Evolutionary conservation across 2,888 invertebrate genomes (phyloP), one percentile per base, ranked within the genome.

Genomic region (Caenorhabditis sinica): DNA sequence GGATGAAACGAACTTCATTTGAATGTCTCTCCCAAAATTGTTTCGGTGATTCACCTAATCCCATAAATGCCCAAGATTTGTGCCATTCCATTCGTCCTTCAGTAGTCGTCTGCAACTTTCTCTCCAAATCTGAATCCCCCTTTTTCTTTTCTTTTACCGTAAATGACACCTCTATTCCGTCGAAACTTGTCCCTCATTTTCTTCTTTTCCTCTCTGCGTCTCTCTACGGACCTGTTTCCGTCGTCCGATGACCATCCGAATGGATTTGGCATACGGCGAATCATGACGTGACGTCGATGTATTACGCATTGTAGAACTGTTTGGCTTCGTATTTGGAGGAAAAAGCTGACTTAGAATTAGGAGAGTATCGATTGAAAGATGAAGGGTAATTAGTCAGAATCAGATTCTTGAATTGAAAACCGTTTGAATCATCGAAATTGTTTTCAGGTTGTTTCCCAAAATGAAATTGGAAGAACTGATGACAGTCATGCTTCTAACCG

Each of bases 391-490:
- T 20, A 60, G 9, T n/a, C 30, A 45, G 0, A 30, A 15, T 1
- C 33, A 40, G 17, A 49, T 20, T 36, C 20, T 58, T 45, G 58
- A 13, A 8, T 6, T 40, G 36, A 6, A 23, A 36, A 11, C 40
- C 2, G 2, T 11, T n/a, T 30, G 17, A 56, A 40, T 36, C 20
- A 56, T 15, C 1, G 11, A 2, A 13, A 25, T 23, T 20, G 9
- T 6, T 81, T 85, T 51, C 84, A 88, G 88, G 43, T 28, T 88
- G 17, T 58, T 88, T 13, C 85, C 85, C 11, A 73, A 83, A 71
- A 82, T 87, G 82, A 76, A 77, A 28, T 63, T 86, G 49, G 88
- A 86, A 66, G 86, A 86, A 53, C 76, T 88, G 36, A 81, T 85
- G 72, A 85, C 86, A 56, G 76, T 82, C 17, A 71, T 86, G 68